Percentiles rank a stretch among this genome's conserved stretches.
Conservation (phyloP, 2,113 vertebrate species). For the Zeus faber region DNA sequence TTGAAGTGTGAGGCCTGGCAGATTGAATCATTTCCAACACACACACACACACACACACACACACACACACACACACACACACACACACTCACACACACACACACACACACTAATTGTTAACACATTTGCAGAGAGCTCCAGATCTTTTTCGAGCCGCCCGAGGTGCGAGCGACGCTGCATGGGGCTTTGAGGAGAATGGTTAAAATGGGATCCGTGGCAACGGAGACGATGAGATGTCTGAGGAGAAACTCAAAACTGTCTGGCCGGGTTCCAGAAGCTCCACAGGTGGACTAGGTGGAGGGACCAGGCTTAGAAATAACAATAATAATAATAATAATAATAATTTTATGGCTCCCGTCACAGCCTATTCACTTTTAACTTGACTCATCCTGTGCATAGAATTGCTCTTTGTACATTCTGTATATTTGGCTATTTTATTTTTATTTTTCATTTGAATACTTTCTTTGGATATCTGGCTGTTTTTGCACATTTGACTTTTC, state of each 20-base stretch:
- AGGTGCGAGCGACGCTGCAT: conserved; percentile 36
- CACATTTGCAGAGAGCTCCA: conserved; percentile 45
- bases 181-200: conserved; percentile 29
- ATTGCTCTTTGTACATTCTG: no score
- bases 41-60: not conserved
- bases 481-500: no score
- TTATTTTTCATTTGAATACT: no score
- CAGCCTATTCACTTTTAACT: no score
- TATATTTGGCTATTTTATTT: no score
- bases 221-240: conserved; percentile 23
- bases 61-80: conserved; percentile 3
- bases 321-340: no score
- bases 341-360: no score
- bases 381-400: no score
- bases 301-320: no score
- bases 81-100: not conserved
- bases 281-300: no score
- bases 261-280: conserved; percentile 3
- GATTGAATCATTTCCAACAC: conserved; percentile 27
- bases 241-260: conserved; percentile 17
- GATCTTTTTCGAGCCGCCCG: conserved; percentile 34
- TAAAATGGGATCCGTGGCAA: conserved; percentile 34
- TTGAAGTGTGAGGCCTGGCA: conserved; percentile 40
- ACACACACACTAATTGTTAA: conserved; percentile 58
- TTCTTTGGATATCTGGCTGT: no score